Percentiles rank a stretch among this genome's conserved stretches.
phyloP scores from a whole-genome alignment of 2,113 vertebrate genomes.

The Coturnix japonica region DNA sequence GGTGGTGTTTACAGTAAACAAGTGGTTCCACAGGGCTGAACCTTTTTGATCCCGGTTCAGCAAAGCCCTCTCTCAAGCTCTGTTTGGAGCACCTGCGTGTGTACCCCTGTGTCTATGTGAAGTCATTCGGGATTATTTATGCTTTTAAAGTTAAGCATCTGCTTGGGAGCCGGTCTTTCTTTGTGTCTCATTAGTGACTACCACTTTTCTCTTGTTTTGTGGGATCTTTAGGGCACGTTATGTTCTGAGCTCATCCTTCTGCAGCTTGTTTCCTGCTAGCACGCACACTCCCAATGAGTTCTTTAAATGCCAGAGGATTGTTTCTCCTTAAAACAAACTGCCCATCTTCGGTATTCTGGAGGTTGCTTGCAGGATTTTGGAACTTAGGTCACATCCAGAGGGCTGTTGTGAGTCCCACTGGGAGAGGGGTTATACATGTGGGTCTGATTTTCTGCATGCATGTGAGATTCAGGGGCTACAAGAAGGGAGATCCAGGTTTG shows the following conservation, averaged over 20 bases:
- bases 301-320: not conserved
- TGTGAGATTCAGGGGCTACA: rapidly evolving
- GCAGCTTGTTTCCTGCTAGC: not conserved
- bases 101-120: not conserved
- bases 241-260: not conserved
- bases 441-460: not conserved
- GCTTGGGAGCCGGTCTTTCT: not conserved
- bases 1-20: slow-evolving; percentile 59
- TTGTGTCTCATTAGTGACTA: not conserved
- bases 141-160: not conserved
- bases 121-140: not conserved
- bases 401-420: rapidly evolving
- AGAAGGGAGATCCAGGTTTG: not conserved
- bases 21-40: not conserved
- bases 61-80: not conserved
- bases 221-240: not conserved
- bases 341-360: not conserved
- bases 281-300: not conserved
- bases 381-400: not conserved
- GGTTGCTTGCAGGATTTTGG: not conserved
- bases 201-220: not conserved
- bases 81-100: not conserved
- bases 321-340: not conserved
- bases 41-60: slow-evolving; percentile 39
- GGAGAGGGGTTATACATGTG: not conserved